A percentile compares a stretch with the other conserved stretches of the same genome.
Conservation (phyloP, 2,113 vertebrate species). For the Excalfactoria chinensis region DNA sequence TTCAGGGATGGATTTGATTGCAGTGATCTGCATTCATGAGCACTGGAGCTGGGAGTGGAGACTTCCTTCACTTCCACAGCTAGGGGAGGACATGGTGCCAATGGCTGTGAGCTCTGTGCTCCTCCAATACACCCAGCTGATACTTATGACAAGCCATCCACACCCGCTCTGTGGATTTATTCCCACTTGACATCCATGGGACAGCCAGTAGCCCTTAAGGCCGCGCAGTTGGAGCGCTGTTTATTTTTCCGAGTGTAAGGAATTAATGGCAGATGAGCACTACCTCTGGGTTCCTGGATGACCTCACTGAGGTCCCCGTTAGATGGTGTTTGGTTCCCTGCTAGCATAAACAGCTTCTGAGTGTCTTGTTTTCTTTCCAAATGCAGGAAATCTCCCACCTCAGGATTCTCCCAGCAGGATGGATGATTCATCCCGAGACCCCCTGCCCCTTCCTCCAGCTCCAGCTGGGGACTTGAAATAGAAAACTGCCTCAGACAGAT, state of each 20-base stretch:
- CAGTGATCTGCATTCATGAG: rapidly evolving
- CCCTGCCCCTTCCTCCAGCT: conserved; percentile 35
- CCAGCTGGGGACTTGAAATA: conserved; percentile 41
- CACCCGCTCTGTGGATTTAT: not conserved
- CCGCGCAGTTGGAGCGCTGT: not conserved
- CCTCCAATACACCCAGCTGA: not conserved
- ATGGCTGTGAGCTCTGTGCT: not conserved
- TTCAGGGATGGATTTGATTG: not conserved
- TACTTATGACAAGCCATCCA: not conserved
- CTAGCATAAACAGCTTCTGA: not conserved
- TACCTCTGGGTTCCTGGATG: not conserved
- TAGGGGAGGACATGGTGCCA: not conserved
- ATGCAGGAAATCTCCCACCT: conserved; percentile 39
- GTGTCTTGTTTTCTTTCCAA: conserved; percentile 35
- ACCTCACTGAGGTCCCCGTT: not conserved
- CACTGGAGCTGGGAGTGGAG: not conserved
- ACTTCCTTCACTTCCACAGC: not conserved
- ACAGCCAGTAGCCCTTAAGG: rapidly evolving
- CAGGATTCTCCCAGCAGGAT: conserved; percentile 6
- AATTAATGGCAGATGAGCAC: not conserved
- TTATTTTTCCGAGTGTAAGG: not conserved
- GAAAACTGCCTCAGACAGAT: conserved; percentile 29
- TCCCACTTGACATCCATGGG: rapidly evolving
- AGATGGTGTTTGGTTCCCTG: not conserved
- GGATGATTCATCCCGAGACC: conserved; percentile 27